Evolutionary conservation across 2,113 vertebrate genomes (phyloP).

Genomic region (Collichthys lucidus): DNA sequence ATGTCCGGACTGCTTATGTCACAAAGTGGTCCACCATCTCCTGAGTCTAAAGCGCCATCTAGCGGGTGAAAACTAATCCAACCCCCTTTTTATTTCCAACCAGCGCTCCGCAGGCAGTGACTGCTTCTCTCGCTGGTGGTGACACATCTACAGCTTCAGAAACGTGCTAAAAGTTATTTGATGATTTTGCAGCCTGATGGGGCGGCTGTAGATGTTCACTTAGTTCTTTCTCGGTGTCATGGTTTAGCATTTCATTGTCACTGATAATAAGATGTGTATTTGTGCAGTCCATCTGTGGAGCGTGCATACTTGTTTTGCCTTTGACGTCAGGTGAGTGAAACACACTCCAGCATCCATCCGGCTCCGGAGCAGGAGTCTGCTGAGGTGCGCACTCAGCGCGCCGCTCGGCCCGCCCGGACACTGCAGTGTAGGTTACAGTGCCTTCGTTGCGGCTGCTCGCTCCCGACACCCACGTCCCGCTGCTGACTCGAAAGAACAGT

Average conservation of each 20-base stretch:
- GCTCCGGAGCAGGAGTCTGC: conserved; percentile 40
- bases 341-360: conserved; percentile 43
- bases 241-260: background rate
- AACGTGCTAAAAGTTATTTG: background rate
- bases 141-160: background rate
- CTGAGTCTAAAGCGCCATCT: conserved; percentile 55
- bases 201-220: no score
- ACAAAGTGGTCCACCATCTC: background rate
- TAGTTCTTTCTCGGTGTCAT: no score
- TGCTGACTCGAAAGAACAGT: conserved; percentile 29
- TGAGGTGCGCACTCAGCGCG: conserved; percentile 55
- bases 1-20: background rate
- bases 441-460: conserved; percentile 73
- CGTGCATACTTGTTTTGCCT: conserved; percentile 21
- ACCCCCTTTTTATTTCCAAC: background rate
- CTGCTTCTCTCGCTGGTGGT: background rate
- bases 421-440: conserved; percentile 75
- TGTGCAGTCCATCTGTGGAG: background rate
- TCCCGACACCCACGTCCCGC: conserved; percentile 62
- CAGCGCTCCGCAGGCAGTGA: background rate
- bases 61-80: background rate
- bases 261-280: background rate
- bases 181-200: background rate
- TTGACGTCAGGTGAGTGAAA: conserved; percentile 72
- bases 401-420: conserved; percentile 70